Evolutionary conservation across 2,888 invertebrate species (phyloP), one percentile per base, ranked within the genome.

Genomic region (Clistopyga incitator): DNA sequence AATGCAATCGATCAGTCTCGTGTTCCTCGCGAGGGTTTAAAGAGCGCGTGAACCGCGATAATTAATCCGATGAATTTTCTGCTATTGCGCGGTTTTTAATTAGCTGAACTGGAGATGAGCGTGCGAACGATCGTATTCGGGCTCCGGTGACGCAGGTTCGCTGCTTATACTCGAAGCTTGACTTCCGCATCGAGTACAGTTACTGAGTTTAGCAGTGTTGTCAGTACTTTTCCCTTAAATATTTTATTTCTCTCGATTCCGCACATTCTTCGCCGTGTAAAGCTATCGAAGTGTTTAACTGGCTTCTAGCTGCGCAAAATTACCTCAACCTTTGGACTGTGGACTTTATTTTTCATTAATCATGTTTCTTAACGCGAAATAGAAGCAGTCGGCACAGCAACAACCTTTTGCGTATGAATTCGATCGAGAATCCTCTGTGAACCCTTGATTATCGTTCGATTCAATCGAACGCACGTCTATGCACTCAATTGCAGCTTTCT

Each of bases 401-500:
- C 56, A 42, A 54, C 52, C 59, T 25, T 78, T 54, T 11, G 18
- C n/a, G 3, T 54, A 18, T 34, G 54, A 25, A 45, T 54, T 78
- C 71, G 71, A 78, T 78, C 71, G 18, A 20, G 20, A 64, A 18
- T 29, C 20, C 15, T 29, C 20, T 47, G 47, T 64, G 61, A 47
- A 47, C 61, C 74, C 25, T 64, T 47, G 68, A 77, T 77, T 59
- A 20, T 68, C 68, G 59, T 59, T 77, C 20, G 47, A 70, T 70
- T 68, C 38, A 25, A 64, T 64, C 52, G 56, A 45, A 45, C 50
- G 20, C 20, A 20, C 29, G 18, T 18, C 18, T 38, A 20, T 11
- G 3, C 18, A 59, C 20, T n/a, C 45, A 15, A 11, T 45, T 15
- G 4, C 18, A 50, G 45, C 50, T 78, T 74, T 70, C 64, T 68